Conservation (phyloP, 2,797 vertebrate genomes). For the Monodelphis domestica region DNA sequence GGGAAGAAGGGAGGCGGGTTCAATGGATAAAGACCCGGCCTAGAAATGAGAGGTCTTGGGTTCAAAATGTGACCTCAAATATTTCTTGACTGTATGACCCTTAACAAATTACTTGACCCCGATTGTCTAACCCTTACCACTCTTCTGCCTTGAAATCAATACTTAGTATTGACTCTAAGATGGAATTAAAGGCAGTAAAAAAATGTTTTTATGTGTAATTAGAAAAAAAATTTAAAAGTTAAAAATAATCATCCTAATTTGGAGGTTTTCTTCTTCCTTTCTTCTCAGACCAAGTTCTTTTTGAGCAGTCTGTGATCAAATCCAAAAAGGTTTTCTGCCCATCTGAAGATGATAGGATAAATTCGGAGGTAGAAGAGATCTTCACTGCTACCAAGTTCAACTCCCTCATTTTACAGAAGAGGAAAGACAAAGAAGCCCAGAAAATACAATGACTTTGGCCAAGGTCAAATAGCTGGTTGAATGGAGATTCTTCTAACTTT, state of each 20-base stretch:
- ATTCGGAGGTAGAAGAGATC: not conserved
- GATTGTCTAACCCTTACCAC: no score
- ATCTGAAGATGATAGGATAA: not conserved
- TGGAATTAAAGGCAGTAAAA: no score
- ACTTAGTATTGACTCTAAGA: no score
- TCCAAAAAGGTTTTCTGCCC: not conserved
- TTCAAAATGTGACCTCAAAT: no score
- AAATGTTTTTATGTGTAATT: no score
- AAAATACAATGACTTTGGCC: not conserved
- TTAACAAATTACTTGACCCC: no score
- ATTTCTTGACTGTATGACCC: no score
- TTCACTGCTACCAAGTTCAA: not conserved
- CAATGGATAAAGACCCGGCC: no score
- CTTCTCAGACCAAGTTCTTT: not conserved
- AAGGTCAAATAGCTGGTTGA: not conserved
- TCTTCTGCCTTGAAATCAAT: no score
- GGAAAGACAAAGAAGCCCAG: not conserved
- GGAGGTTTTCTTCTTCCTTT: not conserved
- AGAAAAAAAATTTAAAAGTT: not conserved
- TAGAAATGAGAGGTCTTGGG: no score
- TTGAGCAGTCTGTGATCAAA: not conserved
- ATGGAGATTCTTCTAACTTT: not conserved
- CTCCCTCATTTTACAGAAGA: not conserved
- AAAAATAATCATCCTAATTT: not conserved
- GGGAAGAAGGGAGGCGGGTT: no score